Percentiles rank a stretch among this genome's conserved stretches.
These are phyloP conservation scores for Agriopis aurantiaria DNA, from an alignment of 2,888 invertebrate species.

Conservation along the genomic window DNA sequence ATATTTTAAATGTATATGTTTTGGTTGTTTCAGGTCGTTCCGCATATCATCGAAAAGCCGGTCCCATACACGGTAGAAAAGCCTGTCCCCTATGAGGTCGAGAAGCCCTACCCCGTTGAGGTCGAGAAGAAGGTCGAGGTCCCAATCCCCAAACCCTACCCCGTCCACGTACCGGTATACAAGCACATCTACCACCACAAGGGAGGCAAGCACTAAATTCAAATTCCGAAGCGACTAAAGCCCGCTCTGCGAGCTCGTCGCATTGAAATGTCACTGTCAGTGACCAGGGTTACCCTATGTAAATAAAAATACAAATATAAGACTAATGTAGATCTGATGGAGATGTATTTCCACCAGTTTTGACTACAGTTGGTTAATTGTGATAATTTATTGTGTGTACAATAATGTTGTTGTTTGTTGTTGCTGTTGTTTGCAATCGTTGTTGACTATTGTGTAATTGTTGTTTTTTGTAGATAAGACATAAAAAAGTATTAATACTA, in stretches of 20 bases:
- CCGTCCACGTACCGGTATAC: conserved; percentile 91
- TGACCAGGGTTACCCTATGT: conserved; percentile 64
- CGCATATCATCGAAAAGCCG: conserved; percentile 90
- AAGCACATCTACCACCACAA: conserved; percentile 90
- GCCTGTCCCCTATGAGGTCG: conserved; percentile 89
- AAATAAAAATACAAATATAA: conserved; percentile 63
- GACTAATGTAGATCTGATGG: conserved; percentile 71
- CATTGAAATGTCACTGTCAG: conserved; percentile 29
- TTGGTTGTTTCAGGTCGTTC: conserved; percentile 82
- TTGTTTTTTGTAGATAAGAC: conserved; percentile 65
- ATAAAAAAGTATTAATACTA: conserved; percentile 22
- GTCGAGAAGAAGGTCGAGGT: conserved; percentile 91
- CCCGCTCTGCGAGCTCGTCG: conserved; percentile 60
- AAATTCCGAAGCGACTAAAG: conserved; percentile 51
- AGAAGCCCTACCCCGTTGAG: conserved; percentile 91
- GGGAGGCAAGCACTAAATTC: conserved; percentile 81
- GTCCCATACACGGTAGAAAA: conserved; percentile 92
- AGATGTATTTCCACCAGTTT: conserved; percentile 68
- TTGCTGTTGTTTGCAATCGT: conserved; percentile 76
- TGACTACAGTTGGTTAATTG: conserved; percentile 72
- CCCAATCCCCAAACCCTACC: conserved; percentile 90
- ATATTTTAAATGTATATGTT: conserved; percentile 1
- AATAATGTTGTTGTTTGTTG: conserved; percentile 65
- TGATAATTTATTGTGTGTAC: conserved; percentile 84
- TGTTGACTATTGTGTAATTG: conserved; percentile 85